Conservation (phyloP, 2,113 vertebrate genomes). For the Cyrtonyx montezumae region DNA sequence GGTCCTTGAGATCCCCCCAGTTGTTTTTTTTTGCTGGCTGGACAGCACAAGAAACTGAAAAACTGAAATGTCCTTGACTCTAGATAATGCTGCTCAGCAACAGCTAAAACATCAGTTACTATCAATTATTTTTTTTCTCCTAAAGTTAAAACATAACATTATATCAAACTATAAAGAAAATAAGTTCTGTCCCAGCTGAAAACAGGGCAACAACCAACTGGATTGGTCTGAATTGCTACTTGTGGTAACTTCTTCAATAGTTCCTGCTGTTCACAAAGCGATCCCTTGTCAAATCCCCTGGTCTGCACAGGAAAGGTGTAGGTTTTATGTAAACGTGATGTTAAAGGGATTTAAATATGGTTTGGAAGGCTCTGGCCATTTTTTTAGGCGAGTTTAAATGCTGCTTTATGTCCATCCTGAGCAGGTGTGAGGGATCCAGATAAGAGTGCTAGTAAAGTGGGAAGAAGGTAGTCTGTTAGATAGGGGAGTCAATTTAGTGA, state of each 20-base stretch:
- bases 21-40: too few species aligned
- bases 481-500: neutral
- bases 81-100: neutral
- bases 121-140: neutral
- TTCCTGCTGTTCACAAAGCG: slow-evolving; percentile 17
- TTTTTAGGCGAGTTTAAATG: neutral
- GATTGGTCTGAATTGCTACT: neutral
- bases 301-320: neutral
- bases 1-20: too few species aligned
- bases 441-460: neutral
- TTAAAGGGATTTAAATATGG: neutral
- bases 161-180: neutral
- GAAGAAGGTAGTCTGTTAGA: neutral
- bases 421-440: neutral
- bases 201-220: neutral
- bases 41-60: neutral
- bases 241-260: slow-evolving; percentile 4
- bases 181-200: neutral
- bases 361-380: neutral
- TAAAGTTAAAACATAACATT: neutral
- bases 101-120: neutral
- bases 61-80: neutral
- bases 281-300: neutral
- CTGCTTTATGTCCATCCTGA: neutral
- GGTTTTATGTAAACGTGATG: neutral